A percentile compares a stretch with the other conserved stretches of the same genome.
Evolutionary conservation across 2,888 invertebrate species (phyloP).

Genomic region (Drosophila pseudotalamancana): DNA sequence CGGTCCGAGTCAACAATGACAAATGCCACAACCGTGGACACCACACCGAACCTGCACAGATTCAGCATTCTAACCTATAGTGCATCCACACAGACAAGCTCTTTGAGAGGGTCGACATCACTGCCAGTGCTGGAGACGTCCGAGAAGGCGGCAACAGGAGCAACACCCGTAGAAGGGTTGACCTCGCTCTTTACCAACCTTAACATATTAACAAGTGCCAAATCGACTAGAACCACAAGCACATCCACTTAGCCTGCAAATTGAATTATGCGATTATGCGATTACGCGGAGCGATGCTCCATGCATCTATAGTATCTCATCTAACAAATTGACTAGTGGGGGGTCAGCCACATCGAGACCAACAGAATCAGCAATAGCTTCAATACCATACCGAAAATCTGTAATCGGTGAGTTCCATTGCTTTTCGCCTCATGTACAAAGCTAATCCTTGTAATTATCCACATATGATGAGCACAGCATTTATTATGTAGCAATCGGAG

Average conservation of each 20-base stretch:
- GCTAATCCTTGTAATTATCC: no score
- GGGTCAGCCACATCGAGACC: not conserved
- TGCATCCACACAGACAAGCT: not conserved
- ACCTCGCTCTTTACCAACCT: not conserved
- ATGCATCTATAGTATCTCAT: not conserved
- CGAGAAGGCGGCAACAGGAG: not conserved
- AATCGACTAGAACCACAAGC: not conserved
- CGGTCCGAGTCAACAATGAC: not conserved
- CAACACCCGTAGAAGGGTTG: not conserved
- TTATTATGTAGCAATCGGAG: no score
- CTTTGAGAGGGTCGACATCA: not conserved
- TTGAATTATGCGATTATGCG: no score
- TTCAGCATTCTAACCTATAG: not conserved
- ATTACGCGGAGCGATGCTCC: no score
- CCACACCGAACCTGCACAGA: not conserved
- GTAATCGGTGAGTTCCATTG: not conserved
- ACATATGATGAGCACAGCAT: no score
- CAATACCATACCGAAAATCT: not conserved
- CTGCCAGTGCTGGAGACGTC: not conserved
- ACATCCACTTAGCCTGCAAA: conserved; percentile 1
- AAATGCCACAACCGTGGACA: not conserved
- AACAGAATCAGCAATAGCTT: not conserved
- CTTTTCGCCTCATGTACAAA: not conserved
- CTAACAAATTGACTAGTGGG: not conserved
- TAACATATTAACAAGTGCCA: not conserved